A percentile compares a stretch with the other conserved stretches of the same genome.
Conservation (phyloP, 92 coral and sea anemone species). For the Blastomussa wellsi region DNA sequence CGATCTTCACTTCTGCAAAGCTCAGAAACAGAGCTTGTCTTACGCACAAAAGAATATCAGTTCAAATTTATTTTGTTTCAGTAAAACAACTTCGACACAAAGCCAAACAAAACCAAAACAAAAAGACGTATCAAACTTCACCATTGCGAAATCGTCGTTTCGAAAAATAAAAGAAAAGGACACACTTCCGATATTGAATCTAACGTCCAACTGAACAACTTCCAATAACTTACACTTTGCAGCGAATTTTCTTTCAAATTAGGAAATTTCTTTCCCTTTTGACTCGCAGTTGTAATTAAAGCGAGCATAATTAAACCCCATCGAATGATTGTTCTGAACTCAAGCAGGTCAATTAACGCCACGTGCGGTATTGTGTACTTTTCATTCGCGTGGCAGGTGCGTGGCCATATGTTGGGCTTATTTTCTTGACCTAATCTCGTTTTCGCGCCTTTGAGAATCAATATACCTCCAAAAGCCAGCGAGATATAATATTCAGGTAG, state of each 20-base stretch:
- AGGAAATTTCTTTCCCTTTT: neutral
- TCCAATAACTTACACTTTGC: neutral
- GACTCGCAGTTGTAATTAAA: neutral
- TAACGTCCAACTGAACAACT: neutral
- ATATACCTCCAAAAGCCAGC: conserved; percentile 26
- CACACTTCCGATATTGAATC: too few species aligned
- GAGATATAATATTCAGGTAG: conserved; percentile 18
- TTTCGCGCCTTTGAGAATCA: conserved; percentile 12
- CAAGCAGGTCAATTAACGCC: conserved; percentile 28
- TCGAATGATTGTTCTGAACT: conserved; percentile 10
- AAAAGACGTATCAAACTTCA: neutral
- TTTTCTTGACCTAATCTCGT: neutral
- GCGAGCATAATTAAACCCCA: neutral
- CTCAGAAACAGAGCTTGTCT: neutral
- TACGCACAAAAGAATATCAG: conserved; percentile 21
- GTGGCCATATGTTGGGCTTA: conserved; percentile 8
- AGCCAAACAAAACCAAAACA: conserved; percentile 18
- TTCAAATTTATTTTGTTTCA: conserved; percentile 2
- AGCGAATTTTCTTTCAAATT: neutral
- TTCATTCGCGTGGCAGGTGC: conserved; percentile 24
- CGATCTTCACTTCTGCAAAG: neutral
- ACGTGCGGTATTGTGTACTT: conserved; percentile 21
- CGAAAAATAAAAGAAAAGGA: neutral
- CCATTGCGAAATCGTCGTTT: neutral
- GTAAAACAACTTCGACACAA: conserved; percentile 14